phyloP scores from a whole-genome alignment of 1,140 invertebrate species.

The Mactra quadrangularis region DNA sequence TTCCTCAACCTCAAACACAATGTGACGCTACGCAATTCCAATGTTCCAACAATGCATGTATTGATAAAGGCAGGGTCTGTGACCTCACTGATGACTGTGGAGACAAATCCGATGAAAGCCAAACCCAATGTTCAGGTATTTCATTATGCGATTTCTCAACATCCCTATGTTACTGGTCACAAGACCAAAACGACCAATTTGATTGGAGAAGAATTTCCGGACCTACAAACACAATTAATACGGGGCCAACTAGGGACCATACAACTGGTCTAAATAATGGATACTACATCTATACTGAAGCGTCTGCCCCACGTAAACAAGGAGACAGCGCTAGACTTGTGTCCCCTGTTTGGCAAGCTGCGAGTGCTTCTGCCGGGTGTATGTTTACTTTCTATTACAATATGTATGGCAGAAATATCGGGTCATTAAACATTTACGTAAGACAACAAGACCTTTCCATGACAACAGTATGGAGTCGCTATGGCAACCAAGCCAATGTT shows the following conservation, averaged over 20 bases:
- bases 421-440: slow-evolving; percentile 78
- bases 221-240: slow-evolving; percentile 80
- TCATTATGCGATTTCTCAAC: slow-evolving; percentile 89
- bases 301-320: slow-evolving; percentile 78
- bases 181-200: slow-evolving; percentile 90
- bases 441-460: slow-evolving; percentile 63
- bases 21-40: slow-evolving; percentile 67
- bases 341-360: slow-evolving; percentile 72
- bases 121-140: slow-evolving; percentile 27
- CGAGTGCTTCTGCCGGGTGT: slow-evolving; percentile 67
- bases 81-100: slow-evolving; percentile 80
- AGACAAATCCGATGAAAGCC: slow-evolving; percentile 71
- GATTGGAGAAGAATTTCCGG: slow-evolving; percentile 89
- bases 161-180: slow-evolving; percentile 90
- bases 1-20: slow-evolving; percentile 66
- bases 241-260: slow-evolving; percentile 77
- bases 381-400: slow-evolving; percentile 80
- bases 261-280: slow-evolving; percentile 74
- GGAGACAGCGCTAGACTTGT: slow-evolving; percentile 79
- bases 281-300: slow-evolving; percentile 89
- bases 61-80: slow-evolving; percentile 72
- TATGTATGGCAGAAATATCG: slow-evolving; percentile 81
- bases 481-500: slow-evolving; percentile 69
- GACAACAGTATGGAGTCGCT: slow-evolving; percentile 62
- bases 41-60: slow-evolving; percentile 73